These are phyloP conservation scores for Protonemura montana DNA, from an alignment of 2,888 invertebrate species.

Conservation along the genomic window DNA sequence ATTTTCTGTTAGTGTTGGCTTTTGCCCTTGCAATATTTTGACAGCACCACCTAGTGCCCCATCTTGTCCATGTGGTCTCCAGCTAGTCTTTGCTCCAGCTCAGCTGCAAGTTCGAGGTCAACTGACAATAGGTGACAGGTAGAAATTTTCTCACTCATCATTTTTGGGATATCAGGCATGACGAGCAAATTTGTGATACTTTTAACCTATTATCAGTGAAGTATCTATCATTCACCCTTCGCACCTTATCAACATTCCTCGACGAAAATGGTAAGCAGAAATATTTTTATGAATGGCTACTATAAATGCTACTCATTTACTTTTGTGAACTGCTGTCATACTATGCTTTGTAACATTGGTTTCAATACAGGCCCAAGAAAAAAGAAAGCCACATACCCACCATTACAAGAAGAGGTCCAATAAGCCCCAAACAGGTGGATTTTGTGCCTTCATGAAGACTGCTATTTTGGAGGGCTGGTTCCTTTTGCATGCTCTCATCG, in stretches of 20 bases:
- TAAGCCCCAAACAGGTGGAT: neutral
- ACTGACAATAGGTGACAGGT: neutral
- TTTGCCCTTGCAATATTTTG: neutral
- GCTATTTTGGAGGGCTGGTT: slow-evolving; percentile 42
- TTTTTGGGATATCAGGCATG: neutral
- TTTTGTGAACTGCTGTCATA: too few species aligned
- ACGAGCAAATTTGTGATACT: neutral
- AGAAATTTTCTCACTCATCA: neutral
- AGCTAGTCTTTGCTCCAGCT: too few species aligned
- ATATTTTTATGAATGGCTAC: too few species aligned
- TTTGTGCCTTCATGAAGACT: slow-evolving; percentile 28
- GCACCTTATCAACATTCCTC: neutral
- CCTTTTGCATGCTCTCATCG: slow-evolving; percentile 54
- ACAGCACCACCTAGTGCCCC: neutral
- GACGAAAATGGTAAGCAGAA: neutral
- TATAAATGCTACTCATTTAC: neutral
- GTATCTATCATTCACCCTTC: neutral
- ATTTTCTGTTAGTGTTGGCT: neutral
- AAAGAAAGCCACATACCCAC: slow-evolving; percentile 2
- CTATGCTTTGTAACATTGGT: neutral
- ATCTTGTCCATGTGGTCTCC: neutral
- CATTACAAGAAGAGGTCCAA: slow-evolving; percentile 18
- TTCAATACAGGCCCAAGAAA: slow-evolving; percentile 22
- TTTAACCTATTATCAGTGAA: neutral
- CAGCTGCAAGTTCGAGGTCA: neutral